Percentiles rank a stretch among this genome's conserved stretches.
Conservation (phyloP, 2,888 invertebrate species). For the Dasysyrphus tricinctus region DNA sequence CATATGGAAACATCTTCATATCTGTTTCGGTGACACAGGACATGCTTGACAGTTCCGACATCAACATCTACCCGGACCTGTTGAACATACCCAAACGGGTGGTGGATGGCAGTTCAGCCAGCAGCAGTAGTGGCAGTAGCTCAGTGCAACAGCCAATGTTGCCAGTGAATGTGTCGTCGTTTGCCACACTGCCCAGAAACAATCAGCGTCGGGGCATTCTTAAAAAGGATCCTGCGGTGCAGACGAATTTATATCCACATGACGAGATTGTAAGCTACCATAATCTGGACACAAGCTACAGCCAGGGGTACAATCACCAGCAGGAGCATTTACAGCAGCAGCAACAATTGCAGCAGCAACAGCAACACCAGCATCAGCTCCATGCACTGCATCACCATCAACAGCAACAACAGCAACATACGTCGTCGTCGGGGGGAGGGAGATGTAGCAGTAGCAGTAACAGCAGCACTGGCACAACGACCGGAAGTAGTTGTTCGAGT, state of each 20-base stretch:
- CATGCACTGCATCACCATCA: constrained; percentile 77
- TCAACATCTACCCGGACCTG: constrained; percentile 91
- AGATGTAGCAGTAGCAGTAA: constrained; percentile 65
- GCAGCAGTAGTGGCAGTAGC: constrained; percentile 64
- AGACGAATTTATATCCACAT: constrained; percentile 82
- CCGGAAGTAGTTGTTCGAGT: constrained; percentile 77
- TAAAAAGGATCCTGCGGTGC: constrained; percentile 81
- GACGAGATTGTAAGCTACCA: constrained; percentile 83
- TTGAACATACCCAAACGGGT: constrained; percentile 88
- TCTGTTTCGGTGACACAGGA: constrained; percentile 92
- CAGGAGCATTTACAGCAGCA: constrained; percentile 76
- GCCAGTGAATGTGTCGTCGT: constrained; percentile 82
- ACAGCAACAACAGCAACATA: constrained; percentile 70
- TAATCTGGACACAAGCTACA: constrained; percentile 82
- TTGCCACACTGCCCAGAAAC: constrained; percentile 84
- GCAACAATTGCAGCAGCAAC: constrained; percentile 55
- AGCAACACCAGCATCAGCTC: constrained; percentile 74
- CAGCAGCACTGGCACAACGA: constrained; percentile 62
- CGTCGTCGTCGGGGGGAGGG: constrained; percentile 50
- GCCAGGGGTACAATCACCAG: constrained; percentile 78
- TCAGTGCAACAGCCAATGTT: constrained; percentile 55
- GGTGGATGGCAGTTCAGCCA: constrained; percentile 79
- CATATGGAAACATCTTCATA: constrained; percentile 90
- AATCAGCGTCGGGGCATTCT: constrained; percentile 82
- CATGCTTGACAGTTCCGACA: constrained; percentile 85